A percentile compares a stretch with the other conserved stretches of the same genome.
Conservation (phyloP, 2,113 vertebrate genomes). For the Balaeniceps rex region DNA sequence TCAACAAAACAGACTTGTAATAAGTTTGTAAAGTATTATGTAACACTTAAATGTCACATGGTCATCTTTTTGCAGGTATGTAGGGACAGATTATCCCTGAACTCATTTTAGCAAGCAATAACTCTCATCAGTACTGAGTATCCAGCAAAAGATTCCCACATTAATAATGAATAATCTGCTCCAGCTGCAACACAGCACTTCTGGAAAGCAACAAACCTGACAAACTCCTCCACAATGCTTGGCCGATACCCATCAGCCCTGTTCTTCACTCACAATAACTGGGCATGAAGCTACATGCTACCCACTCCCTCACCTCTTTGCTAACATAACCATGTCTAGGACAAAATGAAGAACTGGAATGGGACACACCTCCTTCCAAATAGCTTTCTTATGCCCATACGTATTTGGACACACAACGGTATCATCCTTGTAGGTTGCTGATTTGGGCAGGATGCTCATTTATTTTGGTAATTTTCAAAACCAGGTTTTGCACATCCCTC, state of each 20-base stretch:
- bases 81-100: not conserved
- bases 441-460: not conserved
- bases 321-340: not conserved
- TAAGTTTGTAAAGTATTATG: not conserved
- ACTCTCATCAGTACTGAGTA: not conserved
- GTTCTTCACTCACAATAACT: not conserved
- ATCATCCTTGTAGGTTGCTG: not conserved
- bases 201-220: not conserved
- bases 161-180: not conserved
- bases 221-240: too few relatives aligned
- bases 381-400: not conserved
- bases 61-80: not conserved
- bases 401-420: not conserved
- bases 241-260: fast-evolving
- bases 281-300: not conserved
- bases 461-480: not conserved
- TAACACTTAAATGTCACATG: not conserved
- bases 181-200: not conserved
- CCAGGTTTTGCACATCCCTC: not conserved
- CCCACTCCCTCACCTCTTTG: not conserved
- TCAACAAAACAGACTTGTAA: not conserved
- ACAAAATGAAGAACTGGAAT: not conserved
- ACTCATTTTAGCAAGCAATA: not conserved
- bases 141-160: not conserved
- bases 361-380: not conserved